These are phyloP conservation scores for Halichondria panicea DNA, from an alignment of 37 sponge, comb jelly and placozoan genomes.

Conservation along the genomic window DNA sequence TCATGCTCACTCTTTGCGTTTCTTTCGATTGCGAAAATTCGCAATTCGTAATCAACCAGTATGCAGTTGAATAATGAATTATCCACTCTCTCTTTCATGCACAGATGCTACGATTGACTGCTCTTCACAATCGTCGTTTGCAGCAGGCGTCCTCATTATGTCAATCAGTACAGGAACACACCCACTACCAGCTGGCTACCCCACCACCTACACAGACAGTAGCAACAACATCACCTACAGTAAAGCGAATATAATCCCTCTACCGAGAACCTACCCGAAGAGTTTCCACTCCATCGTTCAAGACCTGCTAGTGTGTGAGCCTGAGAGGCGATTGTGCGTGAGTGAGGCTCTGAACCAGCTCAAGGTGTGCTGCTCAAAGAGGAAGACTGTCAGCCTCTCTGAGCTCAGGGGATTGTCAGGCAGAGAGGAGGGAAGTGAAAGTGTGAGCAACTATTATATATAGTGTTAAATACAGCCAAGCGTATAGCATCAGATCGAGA, in stretches of 20 bases:
- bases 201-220: conserved; percentile 25
- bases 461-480: too few species aligned
- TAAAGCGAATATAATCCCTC: conserved; percentile 9
- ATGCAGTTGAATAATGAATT: too few species aligned
- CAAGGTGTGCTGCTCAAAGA: conserved; percentile 17
- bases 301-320: conserved; percentile 27
- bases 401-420: conserved; percentile 12
- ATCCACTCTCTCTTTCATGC: conserved; percentile 1
- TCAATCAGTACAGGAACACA: conserved; percentile 53
- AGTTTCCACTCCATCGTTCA: conserved; percentile 42
- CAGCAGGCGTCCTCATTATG: conserved; percentile 53
- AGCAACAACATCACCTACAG: conserved; percentile 25
- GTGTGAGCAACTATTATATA: background rate
- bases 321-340: conserved; percentile 22
- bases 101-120: conserved; percentile 25
- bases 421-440: conserved; percentile 49
- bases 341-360: conserved; percentile 49
- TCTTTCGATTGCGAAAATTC: too few species aligned
- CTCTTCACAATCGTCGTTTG: conserved; percentile 63
- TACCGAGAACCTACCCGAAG: conserved; percentile 44
- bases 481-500: too few species aligned
- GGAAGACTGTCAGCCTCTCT: conserved; percentile 2
- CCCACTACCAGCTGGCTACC: conserved; percentile 64
- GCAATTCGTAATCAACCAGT: too few species aligned
- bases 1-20: too few species aligned